Base-by-base conservation (phyloP, 1,140 invertebrate species). In the Ridgeia piscesae region DNA sequence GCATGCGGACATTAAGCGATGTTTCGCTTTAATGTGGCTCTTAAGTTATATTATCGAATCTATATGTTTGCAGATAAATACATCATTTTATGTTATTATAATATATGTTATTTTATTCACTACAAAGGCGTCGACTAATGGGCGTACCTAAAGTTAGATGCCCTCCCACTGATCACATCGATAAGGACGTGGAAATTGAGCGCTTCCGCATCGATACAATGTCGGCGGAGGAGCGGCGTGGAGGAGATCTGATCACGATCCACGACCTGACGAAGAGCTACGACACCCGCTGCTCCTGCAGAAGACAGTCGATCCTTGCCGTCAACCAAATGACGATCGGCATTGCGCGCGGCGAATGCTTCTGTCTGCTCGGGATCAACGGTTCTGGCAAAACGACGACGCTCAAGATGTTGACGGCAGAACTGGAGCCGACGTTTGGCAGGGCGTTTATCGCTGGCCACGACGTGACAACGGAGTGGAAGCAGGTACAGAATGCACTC, bases 351-450 rank as follows among this genome's bases (percentile, higher is more conserved):
- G 96, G 96, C 8, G 97, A 99, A 96, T 99, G 98, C 95, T 99
- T 99, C 95, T 98, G 98, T 1, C 96, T 99, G 58, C 96, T 99
- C 35, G 98, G 98, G 17, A 97, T 98, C 2, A 98, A 98, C 95
- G 98, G 98, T 33, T 98, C 98, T 48, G 97, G 97, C 6, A 98
- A 98, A 96, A 98, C 98, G 1, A 98, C 97, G 6, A 98, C 98
- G 0, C 98, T 99, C 94, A 97, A 98, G 95, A 98, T 98, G 97
- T 95, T 98, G 34, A 95, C 94, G 31, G 0, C 58, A 4, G 58
- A 77, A 21, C 27, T 77, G 58, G 14, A 4, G 17, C 58, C 58
- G 2, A 77, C 58, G 58, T 77, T 77, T 77, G 58, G 58, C 27
- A 93, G 94, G 91, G 95, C 95, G 6, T 95, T 93, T 91, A 91